These are phyloP conservation scores for Nannoperca australis DNA, from an alignment of 2,797 vertebrate species.

Conservation along the genomic window DNA sequence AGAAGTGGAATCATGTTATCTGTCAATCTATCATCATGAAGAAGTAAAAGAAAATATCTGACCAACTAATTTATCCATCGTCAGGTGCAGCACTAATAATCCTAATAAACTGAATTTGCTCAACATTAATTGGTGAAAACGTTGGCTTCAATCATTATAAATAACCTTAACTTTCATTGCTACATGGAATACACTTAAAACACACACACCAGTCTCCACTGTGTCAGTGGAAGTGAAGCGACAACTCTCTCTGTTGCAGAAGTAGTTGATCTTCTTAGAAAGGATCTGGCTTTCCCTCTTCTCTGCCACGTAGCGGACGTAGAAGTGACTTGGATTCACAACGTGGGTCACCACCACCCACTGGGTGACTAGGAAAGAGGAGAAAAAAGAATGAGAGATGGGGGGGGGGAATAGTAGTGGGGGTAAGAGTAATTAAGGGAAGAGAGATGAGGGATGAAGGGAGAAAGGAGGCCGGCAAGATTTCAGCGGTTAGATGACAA, in stretches of 20 bases:
- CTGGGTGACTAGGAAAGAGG: constrained; percentile 50
- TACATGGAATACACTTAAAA: not conserved
- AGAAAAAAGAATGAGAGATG: not conserved
- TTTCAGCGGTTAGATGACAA: no score
- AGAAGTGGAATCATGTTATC: not conserved
- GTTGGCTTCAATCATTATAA: not conserved
- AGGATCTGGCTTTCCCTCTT: constrained; percentile 55
- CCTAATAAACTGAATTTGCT: not conserved
- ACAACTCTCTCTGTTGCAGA: constrained; percentile 59
- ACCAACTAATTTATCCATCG: not conserved
- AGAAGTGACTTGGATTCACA: constrained; percentile 85
- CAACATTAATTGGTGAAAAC: not conserved
- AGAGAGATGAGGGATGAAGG: not conserved
- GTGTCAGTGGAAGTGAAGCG: constrained; percentile 60
- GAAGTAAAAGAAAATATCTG: not conserved
- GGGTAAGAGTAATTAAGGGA: not conserved
- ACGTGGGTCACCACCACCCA: constrained; percentile 82
- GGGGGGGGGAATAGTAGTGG: not conserved
- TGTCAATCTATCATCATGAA: not conserved
- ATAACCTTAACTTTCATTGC: not conserved
- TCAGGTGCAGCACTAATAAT: not conserved
- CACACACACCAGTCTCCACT: constrained; percentile 64
- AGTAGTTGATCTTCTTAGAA: constrained; percentile 66
- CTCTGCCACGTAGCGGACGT: constrained; percentile 73
- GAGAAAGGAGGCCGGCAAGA: not conserved